phyloP scores from a whole-genome alignment of 2,888 invertebrate species.

The Drosophila fulvimacula region DNA sequence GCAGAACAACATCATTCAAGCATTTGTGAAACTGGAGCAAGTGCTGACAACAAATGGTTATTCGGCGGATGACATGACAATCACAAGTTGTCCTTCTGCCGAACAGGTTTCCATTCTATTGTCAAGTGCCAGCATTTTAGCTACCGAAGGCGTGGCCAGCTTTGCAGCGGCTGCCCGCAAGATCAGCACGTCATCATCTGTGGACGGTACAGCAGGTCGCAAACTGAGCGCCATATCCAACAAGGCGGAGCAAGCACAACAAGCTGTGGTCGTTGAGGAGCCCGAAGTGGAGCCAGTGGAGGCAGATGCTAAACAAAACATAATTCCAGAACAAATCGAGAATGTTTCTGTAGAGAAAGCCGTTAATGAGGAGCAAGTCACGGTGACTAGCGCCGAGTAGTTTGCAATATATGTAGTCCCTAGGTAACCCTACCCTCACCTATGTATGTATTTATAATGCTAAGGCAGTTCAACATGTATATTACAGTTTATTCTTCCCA shows the following conservation, averaged over 20 bases:
- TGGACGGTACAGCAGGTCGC: slow-evolving; percentile 46
- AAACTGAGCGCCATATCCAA: slow-evolving; percentile 63
- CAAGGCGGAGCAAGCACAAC: slow-evolving; percentile 50
- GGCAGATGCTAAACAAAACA: slow-evolving; percentile 34
- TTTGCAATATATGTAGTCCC: slow-evolving; percentile 52
- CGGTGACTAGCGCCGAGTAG: slow-evolving; percentile 36
- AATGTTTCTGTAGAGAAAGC: slow-evolving; percentile 13
- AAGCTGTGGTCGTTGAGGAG: slow-evolving; percentile 40
- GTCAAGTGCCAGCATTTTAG: slow-evolving; percentile 91
- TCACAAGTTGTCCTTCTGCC: slow-evolving; percentile 95
- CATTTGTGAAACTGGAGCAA: slow-evolving; percentile 94
- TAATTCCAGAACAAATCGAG: slow-evolving; percentile 29
- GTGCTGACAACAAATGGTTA: slow-evolving; percentile 91
- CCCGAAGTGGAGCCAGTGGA: slow-evolving; percentile 17
- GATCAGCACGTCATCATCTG: slow-evolving; percentile 76
- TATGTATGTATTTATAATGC: slow-evolving; percentile 60
- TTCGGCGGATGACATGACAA: slow-evolving; percentile 91
- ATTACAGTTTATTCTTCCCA: slow-evolving; percentile 57
- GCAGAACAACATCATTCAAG: slow-evolving; percentile 94
- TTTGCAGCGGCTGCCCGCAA: slow-evolving; percentile 80
- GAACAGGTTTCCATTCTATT: slow-evolving; percentile 96
- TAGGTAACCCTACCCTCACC: slow-evolving; percentile 30
- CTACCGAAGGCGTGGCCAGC: slow-evolving; percentile 83
- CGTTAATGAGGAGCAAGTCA: slow-evolving; percentile 8
- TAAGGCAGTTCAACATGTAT: slow-evolving; percentile 65